Conservation (phyloP, 2,113 vertebrate species). For the Cromileptes altivelis region DNA sequence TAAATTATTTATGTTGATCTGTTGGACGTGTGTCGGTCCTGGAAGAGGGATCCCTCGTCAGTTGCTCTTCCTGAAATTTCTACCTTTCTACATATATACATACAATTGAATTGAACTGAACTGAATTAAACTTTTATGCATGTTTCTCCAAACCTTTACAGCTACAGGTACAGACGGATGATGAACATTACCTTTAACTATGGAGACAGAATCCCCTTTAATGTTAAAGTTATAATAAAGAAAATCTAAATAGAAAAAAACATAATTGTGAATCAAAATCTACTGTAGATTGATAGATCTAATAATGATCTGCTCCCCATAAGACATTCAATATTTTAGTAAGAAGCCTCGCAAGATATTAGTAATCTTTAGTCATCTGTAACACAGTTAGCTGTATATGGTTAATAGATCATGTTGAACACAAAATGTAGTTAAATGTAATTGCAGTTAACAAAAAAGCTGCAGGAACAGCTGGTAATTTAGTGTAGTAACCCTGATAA, state of each 20-base stretch:
- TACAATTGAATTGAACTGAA: too few relatives aligned
- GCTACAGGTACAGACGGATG: not conserved
- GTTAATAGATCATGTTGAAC: slow-evolving; percentile 36
- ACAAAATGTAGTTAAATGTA: slow-evolving; percentile 36
- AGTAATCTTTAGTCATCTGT: slow-evolving; percentile 2
- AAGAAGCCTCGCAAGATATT: slow-evolving; percentile 12
- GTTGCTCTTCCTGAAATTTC: too few relatives aligned
- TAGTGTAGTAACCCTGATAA: not conserved
- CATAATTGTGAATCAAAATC: not conserved
- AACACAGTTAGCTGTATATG: slow-evolving; percentile 9
- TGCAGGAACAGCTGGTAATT: not conserved
- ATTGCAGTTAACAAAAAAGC: not conserved
- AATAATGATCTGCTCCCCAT: not conserved
- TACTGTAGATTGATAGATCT: not conserved
- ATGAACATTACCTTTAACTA: not conserved
- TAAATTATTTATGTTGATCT: too few relatives aligned
- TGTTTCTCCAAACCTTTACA: too few relatives aligned
- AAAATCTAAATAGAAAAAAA: not conserved
- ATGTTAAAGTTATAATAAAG: too few relatives aligned
- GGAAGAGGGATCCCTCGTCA: too few relatives aligned
- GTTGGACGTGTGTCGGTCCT: too few relatives aligned
- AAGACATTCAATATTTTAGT: not conserved
- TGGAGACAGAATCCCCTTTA: not conserved
- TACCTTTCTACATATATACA: too few relatives aligned
- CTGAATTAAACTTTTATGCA: too few relatives aligned